Evolutionary conservation across 2,113 vertebrate genomes (phyloP).

Genomic region (Stegostoma tigrinum): DNA sequence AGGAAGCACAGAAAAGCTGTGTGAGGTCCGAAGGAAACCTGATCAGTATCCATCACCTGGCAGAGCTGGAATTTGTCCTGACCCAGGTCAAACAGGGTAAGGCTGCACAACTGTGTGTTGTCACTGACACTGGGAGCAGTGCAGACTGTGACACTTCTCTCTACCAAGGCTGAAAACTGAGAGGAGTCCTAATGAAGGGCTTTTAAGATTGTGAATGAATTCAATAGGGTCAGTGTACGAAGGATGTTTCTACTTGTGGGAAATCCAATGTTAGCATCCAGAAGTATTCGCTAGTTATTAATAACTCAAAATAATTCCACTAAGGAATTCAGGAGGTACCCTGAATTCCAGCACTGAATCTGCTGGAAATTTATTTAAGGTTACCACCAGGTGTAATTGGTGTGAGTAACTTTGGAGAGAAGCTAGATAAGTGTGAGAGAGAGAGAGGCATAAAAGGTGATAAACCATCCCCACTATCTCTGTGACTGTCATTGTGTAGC

Average conservation of each 20-base stretch:
- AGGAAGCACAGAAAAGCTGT: constrained; percentile 74
- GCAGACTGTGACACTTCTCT: not conserved
- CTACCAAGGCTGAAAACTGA: not conserved
- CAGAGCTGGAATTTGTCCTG: constrained; percentile 85
- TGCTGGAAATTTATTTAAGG: not conserved
- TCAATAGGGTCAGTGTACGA: not conserved
- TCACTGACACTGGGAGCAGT: constrained; percentile 22
- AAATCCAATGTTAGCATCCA: not conserved
- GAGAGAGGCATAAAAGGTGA: not conserved
- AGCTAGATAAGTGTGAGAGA: not conserved
- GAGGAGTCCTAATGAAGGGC: not conserved
- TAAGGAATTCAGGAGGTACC: not conserved
- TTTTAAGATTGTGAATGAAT: not conserved
- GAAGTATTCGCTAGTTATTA: not conserved
- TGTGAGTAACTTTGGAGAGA: not conserved
- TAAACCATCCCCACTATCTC: not conserved
- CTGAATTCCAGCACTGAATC: no score
- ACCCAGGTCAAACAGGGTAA: constrained; percentile 76
- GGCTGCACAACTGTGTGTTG: not conserved
- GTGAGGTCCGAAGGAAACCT: constrained; percentile 77
- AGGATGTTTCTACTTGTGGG: not conserved
- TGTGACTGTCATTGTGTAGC: not conserved
- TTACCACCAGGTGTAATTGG: not conserved
- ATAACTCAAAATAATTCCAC: not conserved
- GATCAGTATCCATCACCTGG: constrained; percentile 84